Conservation (phyloP, 2,113 vertebrate genomes). For the Bubo bubo region DNA sequence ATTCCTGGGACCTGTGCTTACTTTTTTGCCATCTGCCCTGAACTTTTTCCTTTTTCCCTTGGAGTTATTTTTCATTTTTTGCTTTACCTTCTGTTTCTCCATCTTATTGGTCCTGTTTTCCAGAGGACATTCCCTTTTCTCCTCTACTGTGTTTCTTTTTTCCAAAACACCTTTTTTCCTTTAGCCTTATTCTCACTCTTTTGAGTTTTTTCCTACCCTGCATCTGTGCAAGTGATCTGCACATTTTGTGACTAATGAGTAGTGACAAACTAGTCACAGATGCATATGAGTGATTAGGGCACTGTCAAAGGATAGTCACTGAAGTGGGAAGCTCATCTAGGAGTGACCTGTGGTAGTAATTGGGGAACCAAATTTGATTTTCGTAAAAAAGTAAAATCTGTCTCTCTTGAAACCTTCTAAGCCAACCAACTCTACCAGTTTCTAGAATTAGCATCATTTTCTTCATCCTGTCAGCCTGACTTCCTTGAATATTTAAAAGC, state of each 20-base stretch:
- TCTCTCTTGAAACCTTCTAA: not conserved
- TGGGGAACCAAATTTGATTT: not conserved
- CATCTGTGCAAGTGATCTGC: not conserved
- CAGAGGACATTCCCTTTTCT: not conserved
- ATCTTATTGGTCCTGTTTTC: not conserved
- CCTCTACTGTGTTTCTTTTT: not conserved
- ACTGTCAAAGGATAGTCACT: not conserved
- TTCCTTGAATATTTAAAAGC: not conserved
- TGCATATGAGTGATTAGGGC: not conserved
- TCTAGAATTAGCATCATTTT: not conserved
- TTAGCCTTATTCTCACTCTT: not conserved
- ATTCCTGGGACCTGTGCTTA: not conserved
- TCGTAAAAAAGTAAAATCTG: not conserved
- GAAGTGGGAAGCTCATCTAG: not conserved
- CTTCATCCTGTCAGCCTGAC: not conserved
- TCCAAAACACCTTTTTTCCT: not conserved
- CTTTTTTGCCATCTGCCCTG: rapidly evolving
- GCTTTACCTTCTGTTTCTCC: not conserved
- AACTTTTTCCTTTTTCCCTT: not conserved
- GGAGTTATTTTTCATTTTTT: not conserved
- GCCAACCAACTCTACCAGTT: not conserved
- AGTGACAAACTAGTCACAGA: not conserved
- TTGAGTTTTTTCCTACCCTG: not conserved
- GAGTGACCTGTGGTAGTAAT: not conserved
- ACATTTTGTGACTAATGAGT: not conserved